These are phyloP conservation scores for Petrosia ficiformis DNA, from an alignment of 37 sponge, comb jelly and placozoan species.

Conservation along the genomic window DNA sequence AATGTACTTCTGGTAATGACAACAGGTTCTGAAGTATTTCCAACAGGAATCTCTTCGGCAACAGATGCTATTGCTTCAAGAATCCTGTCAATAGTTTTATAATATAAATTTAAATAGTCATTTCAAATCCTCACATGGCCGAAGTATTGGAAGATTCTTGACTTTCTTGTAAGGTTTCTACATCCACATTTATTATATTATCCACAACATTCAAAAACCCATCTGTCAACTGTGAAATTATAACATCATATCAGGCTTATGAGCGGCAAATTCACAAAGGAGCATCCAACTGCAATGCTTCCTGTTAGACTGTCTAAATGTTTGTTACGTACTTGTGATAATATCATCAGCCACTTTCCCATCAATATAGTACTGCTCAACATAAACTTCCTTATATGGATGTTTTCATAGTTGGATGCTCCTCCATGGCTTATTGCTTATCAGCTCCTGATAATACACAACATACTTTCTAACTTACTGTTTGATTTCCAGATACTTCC, in stretches of 20 bases:
- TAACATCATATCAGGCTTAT: too few species aligned
- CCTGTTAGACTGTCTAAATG: too few species aligned
- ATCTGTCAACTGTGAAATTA: conserved; percentile 9
- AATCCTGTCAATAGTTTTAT: conserved; percentile 2
- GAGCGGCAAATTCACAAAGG: too few species aligned
- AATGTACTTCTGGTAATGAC: neutral
- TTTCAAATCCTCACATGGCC: conserved; percentile 11
- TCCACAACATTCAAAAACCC: conserved; percentile 19
- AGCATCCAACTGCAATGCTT: too few species aligned
- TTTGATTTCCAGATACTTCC: neutral
- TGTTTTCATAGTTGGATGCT: too few species aligned
- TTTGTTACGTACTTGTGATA: too few species aligned
- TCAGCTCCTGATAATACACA: neutral
- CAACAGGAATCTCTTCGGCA: neutral
- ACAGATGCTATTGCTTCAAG: conserved; percentile 7
- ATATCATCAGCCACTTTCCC: too few species aligned
- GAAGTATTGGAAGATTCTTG: conserved; percentile 20
- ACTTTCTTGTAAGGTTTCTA: conserved; percentile 15
- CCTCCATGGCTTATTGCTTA: too few species aligned
- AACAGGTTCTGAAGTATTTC: neutral
- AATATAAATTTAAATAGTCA: neutral
- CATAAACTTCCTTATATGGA: too few species aligned
- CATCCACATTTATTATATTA: conserved; percentile 26
- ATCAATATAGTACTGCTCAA: too few species aligned
- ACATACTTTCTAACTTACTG: conserved; percentile 5